Conservation (phyloP, 2,888 invertebrate genomes). For the Drosophila anomelani region DNA sequence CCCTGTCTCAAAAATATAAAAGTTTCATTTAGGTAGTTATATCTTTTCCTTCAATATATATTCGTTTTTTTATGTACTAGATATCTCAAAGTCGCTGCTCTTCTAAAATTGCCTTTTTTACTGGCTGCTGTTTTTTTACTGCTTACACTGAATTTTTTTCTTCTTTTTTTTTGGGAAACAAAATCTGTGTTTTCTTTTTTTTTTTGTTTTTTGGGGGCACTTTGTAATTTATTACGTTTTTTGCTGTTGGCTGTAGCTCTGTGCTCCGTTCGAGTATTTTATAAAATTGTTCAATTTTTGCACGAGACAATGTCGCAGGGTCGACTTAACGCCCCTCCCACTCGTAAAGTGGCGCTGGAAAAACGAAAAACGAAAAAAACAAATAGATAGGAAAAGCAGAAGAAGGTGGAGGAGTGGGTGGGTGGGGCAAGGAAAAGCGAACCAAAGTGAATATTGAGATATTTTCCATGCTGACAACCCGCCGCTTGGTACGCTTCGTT, state of each 20-base stretch:
- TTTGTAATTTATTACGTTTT: slow-evolving; percentile 69
- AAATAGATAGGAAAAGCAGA: not conserved
- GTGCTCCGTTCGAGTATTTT: slow-evolving; percentile 40
- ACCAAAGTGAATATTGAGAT: slow-evolving; percentile 69
- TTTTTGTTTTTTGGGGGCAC: slow-evolving; percentile 17
- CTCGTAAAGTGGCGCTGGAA: slow-evolving; percentile 21
- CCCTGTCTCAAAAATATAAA: too few species aligned
- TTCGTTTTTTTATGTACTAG: not conserved
- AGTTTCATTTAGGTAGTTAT: too few species aligned
- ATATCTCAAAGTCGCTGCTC: slow-evolving; percentile 14
- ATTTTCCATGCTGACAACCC: slow-evolving; percentile 48
- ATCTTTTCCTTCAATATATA: not conserved
- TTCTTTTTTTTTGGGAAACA: slow-evolving; percentile 29
- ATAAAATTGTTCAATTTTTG: slow-evolving; percentile 56
- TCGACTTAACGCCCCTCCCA: slow-evolving; percentile 24
- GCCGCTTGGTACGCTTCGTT: slow-evolving; percentile 11
- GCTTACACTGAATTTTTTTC: slow-evolving; percentile 8
- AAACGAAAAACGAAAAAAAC: slow-evolving; percentile 6
- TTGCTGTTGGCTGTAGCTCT: slow-evolving; percentile 10
- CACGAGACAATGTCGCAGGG: slow-evolving; percentile 52
- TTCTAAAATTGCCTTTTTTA: slow-evolving; percentile 25
- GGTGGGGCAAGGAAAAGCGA: slow-evolving; percentile 21
- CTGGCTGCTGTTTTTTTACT: slow-evolving; percentile 31
- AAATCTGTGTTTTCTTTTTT: slow-evolving; percentile 35
- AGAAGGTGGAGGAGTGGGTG: not conserved